phyloP scores from a whole-genome alignment of 2,888 invertebrate species.

The Sesia bembeciformis region DNA sequence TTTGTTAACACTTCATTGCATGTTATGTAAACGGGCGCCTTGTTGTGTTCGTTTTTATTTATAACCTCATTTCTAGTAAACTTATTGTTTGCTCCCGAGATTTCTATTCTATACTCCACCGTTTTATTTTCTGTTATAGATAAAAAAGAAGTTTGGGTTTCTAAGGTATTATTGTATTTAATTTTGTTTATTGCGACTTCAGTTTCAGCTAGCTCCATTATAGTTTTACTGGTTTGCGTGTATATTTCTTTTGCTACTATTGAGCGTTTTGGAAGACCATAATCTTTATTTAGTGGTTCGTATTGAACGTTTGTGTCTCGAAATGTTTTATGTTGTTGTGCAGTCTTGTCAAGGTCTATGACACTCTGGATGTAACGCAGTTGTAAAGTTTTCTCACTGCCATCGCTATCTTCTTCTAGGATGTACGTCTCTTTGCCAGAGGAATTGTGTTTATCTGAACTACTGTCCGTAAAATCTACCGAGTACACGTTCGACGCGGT shows the following conservation, averaged over 20 bases:
- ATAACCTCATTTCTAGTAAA: conserved; percentile 1
- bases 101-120: conserved; percentile 37
- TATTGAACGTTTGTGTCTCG: conserved; percentile 13
- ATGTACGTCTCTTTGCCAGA: conserved; percentile 58
- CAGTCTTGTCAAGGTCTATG: conserved; percentile 12
- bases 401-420: conserved; percentile 42
- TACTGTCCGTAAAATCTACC: conserved; percentile 51
- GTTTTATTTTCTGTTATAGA: conserved; percentile 48
- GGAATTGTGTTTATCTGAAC: conserved; percentile 52
- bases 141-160: conserved; percentile 57
- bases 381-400: conserved; percentile 24
- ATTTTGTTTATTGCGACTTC: conserved; percentile 21
- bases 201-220: conserved; percentile 59
- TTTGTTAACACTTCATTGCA: conserved; percentile 10
- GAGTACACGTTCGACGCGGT: conserved; percentile 50
- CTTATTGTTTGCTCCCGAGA: conserved; percentile 11
- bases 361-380: conserved; percentile 21
- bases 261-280: conserved; percentile 23
- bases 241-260: conserved; percentile 45
- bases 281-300: conserved; percentile 6
- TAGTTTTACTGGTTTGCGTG: conserved; percentile 76
- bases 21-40: neutral
- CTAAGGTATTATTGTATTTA: conserved; percentile 26
- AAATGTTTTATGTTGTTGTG: neutral
- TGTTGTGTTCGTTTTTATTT: conserved; percentile 1